Conservation (phyloP, 2,113 vertebrate species). For the Morone chrysops region DNA sequence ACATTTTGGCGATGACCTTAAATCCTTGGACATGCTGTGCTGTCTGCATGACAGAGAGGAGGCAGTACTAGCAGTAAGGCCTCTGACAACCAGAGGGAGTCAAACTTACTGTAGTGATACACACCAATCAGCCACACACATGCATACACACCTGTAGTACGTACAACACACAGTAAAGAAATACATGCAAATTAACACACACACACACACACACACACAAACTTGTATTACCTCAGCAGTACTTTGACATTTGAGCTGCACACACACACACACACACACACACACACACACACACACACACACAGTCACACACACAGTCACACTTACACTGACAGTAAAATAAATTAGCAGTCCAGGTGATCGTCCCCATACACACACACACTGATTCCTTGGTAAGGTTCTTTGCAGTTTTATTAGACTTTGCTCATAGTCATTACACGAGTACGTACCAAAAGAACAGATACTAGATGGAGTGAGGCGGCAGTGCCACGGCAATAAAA, state of each 20-base stretch:
- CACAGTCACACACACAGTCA: background rate
- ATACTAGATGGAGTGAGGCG: constrained; percentile 80
- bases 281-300: background rate
- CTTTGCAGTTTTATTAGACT: constrained; percentile 86
- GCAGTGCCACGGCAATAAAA: constrained; percentile 79
- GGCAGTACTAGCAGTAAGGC: constrained; percentile 29
- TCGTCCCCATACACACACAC: constrained; percentile 66
- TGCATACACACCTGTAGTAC: constrained; percentile 42
- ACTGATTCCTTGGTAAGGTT: constrained; percentile 74
- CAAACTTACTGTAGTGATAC: constrained; percentile 35
- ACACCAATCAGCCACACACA: constrained; percentile 54
- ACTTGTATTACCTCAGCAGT: too few species aligned
- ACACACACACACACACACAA: constrained; percentile 10
- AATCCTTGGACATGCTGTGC: constrained; percentile 46
- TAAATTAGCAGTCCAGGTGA: constrained; percentile 27
- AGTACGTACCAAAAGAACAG: constrained; percentile 83
- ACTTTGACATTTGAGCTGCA: too few species aligned
- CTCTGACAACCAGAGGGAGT: constrained; percentile 44
- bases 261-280: constrained; percentile 30
- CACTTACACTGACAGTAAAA: constrained; percentile 22
- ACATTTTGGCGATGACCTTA: constrained; percentile 41
- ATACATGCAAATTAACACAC: constrained; percentile 49
- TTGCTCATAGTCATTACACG: constrained; percentile 85
- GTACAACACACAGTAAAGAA: constrained; percentile 27
- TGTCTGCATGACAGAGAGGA: constrained; percentile 56